These are phyloP conservation scores for Lucilia sericata DNA, from an alignment of 1,140 invertebrate genomes.

Conservation along the genomic window DNA sequence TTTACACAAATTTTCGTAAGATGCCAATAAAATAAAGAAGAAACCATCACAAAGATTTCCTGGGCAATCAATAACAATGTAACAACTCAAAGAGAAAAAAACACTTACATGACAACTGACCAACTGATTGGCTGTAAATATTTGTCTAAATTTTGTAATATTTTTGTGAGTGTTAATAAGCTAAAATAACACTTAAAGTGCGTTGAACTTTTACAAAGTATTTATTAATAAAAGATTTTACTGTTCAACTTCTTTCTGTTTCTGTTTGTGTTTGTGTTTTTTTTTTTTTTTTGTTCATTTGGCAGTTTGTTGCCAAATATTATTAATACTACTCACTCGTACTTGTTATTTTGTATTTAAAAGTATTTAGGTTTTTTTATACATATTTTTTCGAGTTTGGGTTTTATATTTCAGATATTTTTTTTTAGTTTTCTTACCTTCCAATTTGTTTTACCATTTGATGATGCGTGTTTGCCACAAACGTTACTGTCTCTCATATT, in stretches of 20 bases:
- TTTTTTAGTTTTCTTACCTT: slow-evolving; percentile 51
- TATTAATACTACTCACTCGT: neutral
- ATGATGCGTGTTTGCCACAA: slow-evolving; percentile 51
- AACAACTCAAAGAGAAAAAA: no score
- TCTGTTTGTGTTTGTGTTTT: no score
- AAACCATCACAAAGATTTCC: neutral
- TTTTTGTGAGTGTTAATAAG: neutral
- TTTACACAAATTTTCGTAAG: no score
- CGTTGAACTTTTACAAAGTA: neutral
- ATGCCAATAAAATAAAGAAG: neutral
- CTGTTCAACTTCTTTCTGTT: neutral
- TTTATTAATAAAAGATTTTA: neutral
- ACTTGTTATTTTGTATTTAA: neutral
- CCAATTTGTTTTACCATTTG: slow-evolving; percentile 61
- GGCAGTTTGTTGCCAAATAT: no score
- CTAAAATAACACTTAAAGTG: neutral
- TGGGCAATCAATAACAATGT: neutral
- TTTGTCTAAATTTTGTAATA: neutral
- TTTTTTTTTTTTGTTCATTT: no score
- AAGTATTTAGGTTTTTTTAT: neutral
- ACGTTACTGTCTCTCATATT: slow-evolving; percentile 46
- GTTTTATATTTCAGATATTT: neutral
- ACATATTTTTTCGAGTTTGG: neutral
- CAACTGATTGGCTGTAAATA: neutral
- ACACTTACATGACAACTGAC: neutral